Base-by-base conservation (phyloP, 1,140 invertebrate species). In the Brachionus calyciflorus region DNA sequence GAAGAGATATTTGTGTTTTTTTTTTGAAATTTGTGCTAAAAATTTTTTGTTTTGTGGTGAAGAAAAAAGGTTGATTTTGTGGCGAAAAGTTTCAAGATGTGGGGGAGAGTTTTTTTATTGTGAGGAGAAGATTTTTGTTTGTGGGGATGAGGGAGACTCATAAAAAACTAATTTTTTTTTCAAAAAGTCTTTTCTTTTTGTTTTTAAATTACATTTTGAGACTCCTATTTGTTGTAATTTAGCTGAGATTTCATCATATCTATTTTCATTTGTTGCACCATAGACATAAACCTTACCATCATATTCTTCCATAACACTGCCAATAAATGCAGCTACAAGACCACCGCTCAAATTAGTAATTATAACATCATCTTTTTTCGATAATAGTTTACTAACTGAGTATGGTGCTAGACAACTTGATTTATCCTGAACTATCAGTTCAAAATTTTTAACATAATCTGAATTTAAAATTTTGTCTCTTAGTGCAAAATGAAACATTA, bases 331-430 rank as follows among this genome's bases (percentile, higher is more conserved):
- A n/a, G 28, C 17, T 6, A 55, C 49, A 41, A 76, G 28, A 24
- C 73, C 73, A 19, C 73, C 73, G 10, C 73, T 76, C 30, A 60
- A 9, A 41, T 76, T 55, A 6, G 73, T 28, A 30, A 76, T 17
- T 14, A 55, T 55, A 10, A 76, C 49, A 46, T 76, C 49, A 60
- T 76, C 73, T 76, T 76, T 76, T 60, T 57, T 76, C 10, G 73
- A 55, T 2, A 76, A 41, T 26, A 76, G 30, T 76, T 76, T 76
- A 28, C 19, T 19, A 1, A 76, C 73, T 19, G 73, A 55, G 41
- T 57, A 46, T 17, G 73, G 49, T 12, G 73, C 73, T 19, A 76
- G 17, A 46, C 73, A 76, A 48, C 73, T 76, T 30, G 73, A 76
- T 30, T 76, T 76, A 46, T 76, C 73, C 24, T 73, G 69, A 24